phyloP scores from a whole-genome alignment of 2,113 vertebrate species.

The Bujurquina vittata region DNA sequence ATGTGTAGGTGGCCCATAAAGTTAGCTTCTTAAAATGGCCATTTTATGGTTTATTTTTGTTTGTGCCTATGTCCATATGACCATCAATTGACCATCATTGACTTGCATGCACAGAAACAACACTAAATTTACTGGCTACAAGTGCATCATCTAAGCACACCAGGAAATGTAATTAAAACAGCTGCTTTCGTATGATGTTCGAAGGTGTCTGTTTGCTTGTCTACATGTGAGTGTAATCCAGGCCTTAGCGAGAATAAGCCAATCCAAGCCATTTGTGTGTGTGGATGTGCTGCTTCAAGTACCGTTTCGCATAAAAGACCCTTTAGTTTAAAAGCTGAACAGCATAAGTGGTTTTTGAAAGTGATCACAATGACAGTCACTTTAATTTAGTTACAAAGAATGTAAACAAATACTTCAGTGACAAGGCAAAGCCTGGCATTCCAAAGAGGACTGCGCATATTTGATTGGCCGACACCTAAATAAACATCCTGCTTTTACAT shows the following conservation, averaged over 20 bases:
- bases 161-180: background rate
- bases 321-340: background rate
- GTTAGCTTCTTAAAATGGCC: background rate
- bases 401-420: background rate
- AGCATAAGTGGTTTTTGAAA: background rate
- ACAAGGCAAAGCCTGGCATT: background rate
- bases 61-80: background rate
- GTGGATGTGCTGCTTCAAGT: fast-evolving
- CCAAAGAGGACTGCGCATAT: background rate
- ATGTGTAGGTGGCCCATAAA: background rate
- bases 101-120: background rate
- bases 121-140: background rate
- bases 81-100: background rate
- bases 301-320: background rate
- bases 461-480: background rate
- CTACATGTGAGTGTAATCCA: background rate
- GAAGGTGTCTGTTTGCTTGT: background rate
- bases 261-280: background rate
- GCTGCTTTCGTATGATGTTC: background rate
- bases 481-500: background rate
- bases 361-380: background rate
- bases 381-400: background rate
- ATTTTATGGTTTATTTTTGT: background rate
- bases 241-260: background rate
- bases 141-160: background rate